Evolutionary conservation across 2,888 invertebrate species (phyloP).

Genomic region (Ormyrus thymus): DNA sequence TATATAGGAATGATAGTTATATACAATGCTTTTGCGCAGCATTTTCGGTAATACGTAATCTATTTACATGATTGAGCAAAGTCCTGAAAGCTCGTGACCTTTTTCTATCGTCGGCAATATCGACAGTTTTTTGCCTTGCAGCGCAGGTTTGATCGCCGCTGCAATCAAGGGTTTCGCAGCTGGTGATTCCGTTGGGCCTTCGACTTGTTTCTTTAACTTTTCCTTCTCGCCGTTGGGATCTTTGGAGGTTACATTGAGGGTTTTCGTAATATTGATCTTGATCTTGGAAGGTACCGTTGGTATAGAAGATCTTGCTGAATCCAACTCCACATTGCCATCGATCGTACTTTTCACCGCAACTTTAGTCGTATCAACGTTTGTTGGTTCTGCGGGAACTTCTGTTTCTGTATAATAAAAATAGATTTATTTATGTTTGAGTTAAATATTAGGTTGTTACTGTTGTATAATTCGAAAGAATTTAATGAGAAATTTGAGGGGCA

Average conservation of each 20-base stretch:
- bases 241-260: background rate
- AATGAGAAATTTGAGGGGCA: no score
- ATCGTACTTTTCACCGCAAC: slow-evolving; percentile 81
- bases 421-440: background rate
- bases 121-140: slow-evolving; percentile 82
- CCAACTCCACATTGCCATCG: slow-evolving; percentile 86
- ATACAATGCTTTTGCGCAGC: slow-evolving; percentile 23
- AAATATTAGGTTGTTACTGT: background rate
- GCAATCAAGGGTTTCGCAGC: slow-evolving; percentile 60
- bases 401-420: slow-evolving; percentile 65
- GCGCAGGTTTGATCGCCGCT: slow-evolving; percentile 79
- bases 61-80: slow-evolving; percentile 89
- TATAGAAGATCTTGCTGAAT: slow-evolving; percentile 76
- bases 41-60: background rate
- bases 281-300: slow-evolving; percentile 77
- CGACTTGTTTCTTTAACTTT: slow-evolving; percentile 88
- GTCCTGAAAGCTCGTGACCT: slow-evolving; percentile 89
- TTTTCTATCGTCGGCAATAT: slow-evolving; percentile 83
- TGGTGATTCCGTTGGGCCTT: slow-evolving; percentile 76
- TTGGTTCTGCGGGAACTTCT: slow-evolving; percentile 74
- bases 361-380: slow-evolving; percentile 77
- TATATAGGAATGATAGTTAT: slow-evolving; percentile 45
- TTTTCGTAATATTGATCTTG: slow-evolving; percentile 85
- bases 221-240: slow-evolving; percentile 70
- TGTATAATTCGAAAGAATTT: background rate